These are phyloP conservation scores for Ia io DNA, from an alignment of 2,113 vertebrate genomes.

Conservation along the genomic window DNA sequence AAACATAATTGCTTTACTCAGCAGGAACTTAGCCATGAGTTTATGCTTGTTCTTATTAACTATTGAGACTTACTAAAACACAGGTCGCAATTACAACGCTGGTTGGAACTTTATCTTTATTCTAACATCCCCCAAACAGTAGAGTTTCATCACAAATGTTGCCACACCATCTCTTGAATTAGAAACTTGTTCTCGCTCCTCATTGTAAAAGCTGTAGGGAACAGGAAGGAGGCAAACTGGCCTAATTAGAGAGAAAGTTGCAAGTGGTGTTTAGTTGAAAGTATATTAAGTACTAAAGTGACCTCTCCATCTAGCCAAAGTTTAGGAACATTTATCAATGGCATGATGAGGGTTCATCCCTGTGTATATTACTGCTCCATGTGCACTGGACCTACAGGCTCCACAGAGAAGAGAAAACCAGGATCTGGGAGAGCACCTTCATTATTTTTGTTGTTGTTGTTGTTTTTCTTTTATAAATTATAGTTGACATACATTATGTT, in stretches of 20 bases:
- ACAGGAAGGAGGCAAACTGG: background rate
- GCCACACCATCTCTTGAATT: background rate
- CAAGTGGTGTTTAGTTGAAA: background rate
- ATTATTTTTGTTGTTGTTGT: background rate
- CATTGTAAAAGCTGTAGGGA: background rate
- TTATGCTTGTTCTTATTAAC: background rate
- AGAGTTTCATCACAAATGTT: background rate
- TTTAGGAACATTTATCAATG: background rate
- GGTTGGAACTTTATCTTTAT: background rate
- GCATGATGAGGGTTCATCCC: accelerated
- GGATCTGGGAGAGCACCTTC: no score
- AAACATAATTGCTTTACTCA: background rate
- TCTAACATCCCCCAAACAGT: background rate
- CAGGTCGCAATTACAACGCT: background rate
- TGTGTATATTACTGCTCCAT: background rate
- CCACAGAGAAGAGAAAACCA: background rate
- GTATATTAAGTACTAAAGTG: background rate
- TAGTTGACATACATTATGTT: background rate
- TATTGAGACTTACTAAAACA: background rate
- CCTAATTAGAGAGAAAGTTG: background rate
- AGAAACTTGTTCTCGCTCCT: background rate
- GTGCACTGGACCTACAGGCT: background rate
- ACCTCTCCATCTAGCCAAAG: background rate
- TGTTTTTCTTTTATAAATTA: background rate
- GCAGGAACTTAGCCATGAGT: background rate